Conservation (phyloP, 2,888 invertebrate genomes). For the Ophion costatus region DNA sequence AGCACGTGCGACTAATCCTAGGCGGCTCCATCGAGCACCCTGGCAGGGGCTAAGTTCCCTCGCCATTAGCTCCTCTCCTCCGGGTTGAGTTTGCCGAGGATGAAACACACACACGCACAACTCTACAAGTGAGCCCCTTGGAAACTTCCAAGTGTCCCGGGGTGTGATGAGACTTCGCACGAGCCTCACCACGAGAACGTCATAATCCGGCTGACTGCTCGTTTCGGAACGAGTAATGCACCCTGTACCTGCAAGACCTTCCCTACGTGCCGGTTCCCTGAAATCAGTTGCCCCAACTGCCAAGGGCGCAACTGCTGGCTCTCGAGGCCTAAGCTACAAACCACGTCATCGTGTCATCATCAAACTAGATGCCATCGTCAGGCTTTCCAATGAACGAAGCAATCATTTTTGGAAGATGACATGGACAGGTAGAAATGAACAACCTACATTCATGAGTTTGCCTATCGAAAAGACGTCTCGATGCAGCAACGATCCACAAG, state of each 20-base stretch:
- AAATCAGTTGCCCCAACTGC: background rate
- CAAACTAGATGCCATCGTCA: no score
- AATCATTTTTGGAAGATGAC: no score
- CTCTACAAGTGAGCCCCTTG: conserved; percentile 8
- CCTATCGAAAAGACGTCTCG: no score
- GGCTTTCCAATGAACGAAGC: no score
- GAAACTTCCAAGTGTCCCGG: conserved; percentile 60
- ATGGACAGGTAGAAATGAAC: no score
- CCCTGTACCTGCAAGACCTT: conserved; percentile 36
- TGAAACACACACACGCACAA: conserved; percentile 25
- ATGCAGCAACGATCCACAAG: no score
- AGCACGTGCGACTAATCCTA: conserved; percentile 71
- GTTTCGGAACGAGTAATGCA: conserved; percentile 65
- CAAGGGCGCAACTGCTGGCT: background rate
- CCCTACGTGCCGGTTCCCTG: conserved; percentile 10
- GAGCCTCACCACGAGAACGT: conserved; percentile 49
- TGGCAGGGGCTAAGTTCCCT: conserved; percentile 48
- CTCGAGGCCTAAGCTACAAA: background rate
- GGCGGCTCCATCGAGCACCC: conserved; percentile 14
- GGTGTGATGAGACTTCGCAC: conserved; percentile 63
- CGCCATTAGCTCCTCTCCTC: conserved; percentile 14
- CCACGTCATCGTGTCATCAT: no score
- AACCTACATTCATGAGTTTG: no score
- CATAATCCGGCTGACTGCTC: conserved; percentile 64
- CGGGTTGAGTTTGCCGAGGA: conserved; percentile 5